Percentiles rank a stretch among this genome's conserved stretches.
Conservation (phyloP, 2,797 vertebrate genomes). For the Heliangelus exortis region DNA sequence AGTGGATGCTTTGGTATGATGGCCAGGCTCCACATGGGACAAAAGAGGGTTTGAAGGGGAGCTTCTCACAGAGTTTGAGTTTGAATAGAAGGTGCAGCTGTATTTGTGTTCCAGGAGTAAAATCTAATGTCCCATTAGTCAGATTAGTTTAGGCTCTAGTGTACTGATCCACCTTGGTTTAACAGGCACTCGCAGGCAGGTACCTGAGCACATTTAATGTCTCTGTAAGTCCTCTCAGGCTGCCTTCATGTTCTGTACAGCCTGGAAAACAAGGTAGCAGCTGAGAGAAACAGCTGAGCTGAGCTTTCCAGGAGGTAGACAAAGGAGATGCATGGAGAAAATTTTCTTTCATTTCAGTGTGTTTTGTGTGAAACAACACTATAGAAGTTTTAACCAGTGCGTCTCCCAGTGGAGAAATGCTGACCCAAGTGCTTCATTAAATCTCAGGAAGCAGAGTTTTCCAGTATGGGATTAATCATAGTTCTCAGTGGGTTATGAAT, state of each 20-base stretch:
- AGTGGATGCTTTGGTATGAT: background rate
- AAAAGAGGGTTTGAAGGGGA: background rate
- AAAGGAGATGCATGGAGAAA: background rate
- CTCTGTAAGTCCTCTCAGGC: background rate
- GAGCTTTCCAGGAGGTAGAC: background rate
- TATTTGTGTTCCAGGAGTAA: background rate
- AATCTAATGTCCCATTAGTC: background rate
- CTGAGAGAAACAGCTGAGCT: background rate
- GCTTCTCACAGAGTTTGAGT: background rate
- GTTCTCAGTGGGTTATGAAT: background rate
- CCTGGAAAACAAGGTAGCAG: background rate
- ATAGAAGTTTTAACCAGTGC: background rate
- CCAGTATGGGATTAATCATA: background rate
- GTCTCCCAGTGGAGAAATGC: background rate
- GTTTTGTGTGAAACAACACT: background rate
- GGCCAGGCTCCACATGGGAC: accelerated
- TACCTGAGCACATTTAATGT: background rate
- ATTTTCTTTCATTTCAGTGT: background rate
- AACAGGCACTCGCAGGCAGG: accelerated
- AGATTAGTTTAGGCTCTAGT: background rate
- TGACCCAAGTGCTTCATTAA: background rate
- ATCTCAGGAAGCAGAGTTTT: background rate
- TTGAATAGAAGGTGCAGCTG: background rate
- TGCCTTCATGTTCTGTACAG: background rate
- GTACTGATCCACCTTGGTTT: background rate